These are phyloP conservation scores for Heliopora coerulea DNA, from an alignment of 92 coral and sea anemone genomes.

Conservation along the genomic window DNA sequence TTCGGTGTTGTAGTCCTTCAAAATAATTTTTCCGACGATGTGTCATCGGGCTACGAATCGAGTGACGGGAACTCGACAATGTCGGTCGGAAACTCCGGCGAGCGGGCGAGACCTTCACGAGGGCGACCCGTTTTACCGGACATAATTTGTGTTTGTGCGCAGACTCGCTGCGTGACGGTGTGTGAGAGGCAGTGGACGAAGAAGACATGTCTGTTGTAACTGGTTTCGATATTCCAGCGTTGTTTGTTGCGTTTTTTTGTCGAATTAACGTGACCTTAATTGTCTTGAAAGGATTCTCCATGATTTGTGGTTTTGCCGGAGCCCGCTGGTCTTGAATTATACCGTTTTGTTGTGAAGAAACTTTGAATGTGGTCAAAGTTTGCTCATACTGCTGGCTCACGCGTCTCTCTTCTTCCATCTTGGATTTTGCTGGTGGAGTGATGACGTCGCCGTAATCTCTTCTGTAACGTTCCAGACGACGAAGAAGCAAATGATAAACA, in stretches of 20 bases:
- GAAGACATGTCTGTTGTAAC: not conserved
- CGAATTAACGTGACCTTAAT: constrained; percentile 37
- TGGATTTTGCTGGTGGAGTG: not conserved
- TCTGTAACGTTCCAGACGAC: constrained; percentile 60
- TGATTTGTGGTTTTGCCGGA: constrained; percentile 24
- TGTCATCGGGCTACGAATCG: constrained; percentile 20
- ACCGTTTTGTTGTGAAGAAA: constrained; percentile 3
- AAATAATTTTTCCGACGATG: constrained; percentile 22
- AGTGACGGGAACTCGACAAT: constrained; percentile 20
- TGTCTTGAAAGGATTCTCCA: constrained; percentile 30
- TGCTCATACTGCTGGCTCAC: not conserved
- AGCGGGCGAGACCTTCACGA: constrained; percentile 36
- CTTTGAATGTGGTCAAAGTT: not conserved
- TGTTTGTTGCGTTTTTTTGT: constrained; percentile 21
- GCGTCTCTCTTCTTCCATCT: not conserved
- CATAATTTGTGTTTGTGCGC: constrained; percentile 28
- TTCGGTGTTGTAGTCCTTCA: constrained; percentile 20
- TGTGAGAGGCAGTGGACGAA: not conserved
- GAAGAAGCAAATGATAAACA: constrained; percentile 68
- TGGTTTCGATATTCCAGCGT: constrained; percentile 4
- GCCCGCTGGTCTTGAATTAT: not conserved
- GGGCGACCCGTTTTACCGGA: constrained; percentile 34
- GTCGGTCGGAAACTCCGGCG: constrained; percentile 31
- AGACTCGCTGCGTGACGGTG: not conserved
- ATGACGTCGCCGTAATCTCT: constrained; percentile 11